Evolutionary conservation across 1,140 invertebrate species (phyloP).

Genomic region (Drosophila subobscura): DNA sequence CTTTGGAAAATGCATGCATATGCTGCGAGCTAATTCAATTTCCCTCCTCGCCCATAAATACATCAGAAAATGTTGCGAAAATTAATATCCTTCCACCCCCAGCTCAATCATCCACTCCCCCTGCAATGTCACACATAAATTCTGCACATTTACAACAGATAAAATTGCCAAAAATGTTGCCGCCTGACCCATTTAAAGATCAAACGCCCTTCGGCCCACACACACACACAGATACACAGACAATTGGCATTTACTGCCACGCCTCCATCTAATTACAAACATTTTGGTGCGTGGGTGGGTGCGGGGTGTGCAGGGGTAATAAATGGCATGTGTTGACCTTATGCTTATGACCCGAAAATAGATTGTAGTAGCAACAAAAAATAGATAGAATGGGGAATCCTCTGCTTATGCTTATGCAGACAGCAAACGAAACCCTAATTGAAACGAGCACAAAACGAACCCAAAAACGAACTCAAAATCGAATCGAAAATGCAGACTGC

Average conservation of each 20-base stretch:
- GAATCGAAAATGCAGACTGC: constrained; percentile 16
- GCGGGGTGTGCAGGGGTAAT: constrained; percentile 23
- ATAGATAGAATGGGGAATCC: background rate
- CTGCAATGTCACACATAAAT: constrained; percentile 37
- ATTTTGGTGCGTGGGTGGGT: constrained; percentile 5
- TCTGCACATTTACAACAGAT: constrained; percentile 55
- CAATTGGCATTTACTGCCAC: too few relatives aligned
- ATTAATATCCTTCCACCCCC: constrained; percentile 46
- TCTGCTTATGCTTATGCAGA: constrained; percentile 3
- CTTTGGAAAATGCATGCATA: constrained; percentile 10
- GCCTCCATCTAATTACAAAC: constrained; percentile 59
- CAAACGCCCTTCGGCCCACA: constrained; percentile 12
- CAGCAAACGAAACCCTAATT: background rate
- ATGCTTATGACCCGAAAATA: constrained; percentile 72
- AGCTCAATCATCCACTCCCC: background rate
- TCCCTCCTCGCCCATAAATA: constrained; percentile 40
- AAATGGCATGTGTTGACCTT: constrained; percentile 72
- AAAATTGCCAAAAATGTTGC: constrained; percentile 46
- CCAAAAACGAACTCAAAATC: constrained; percentile 18
- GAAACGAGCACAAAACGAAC: constrained; percentile 21
- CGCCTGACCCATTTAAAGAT: constrained; percentile 56
- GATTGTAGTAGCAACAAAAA: constrained; percentile 53
- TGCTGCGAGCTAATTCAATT: constrained; percentile 57
- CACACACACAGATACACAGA: background rate
- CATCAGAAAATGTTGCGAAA: constrained; percentile 55